Evolutionary conservation across 1,140 invertebrate species (phyloP).

Genomic region (Atta cephalotes): DNA sequence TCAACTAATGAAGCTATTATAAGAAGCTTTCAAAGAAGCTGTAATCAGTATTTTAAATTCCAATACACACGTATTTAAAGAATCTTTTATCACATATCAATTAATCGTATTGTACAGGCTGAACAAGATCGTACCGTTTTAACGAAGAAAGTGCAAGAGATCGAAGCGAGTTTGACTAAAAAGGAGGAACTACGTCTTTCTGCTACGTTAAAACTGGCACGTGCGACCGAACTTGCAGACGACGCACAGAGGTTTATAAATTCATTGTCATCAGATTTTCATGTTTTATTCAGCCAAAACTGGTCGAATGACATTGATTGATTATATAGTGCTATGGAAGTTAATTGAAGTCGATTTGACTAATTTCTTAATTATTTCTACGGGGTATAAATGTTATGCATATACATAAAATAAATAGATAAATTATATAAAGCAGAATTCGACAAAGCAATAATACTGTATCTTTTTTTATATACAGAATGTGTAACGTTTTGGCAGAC

Average conservation of each 20-base stretch:
- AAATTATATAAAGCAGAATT: background rate
- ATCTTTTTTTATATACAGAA: constrained; percentile 85
- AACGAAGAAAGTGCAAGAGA: constrained; percentile 92
- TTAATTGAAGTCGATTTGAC: no score
- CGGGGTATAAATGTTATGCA: background rate
- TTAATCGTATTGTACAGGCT: constrained; percentile 86
- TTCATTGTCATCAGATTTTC: background rate
- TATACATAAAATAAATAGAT: background rate
- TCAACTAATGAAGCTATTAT: no score
- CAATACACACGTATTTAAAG: background rate
- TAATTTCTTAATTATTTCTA: no score
- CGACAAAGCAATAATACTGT: constrained; percentile 18
- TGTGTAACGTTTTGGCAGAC: constrained; percentile 93
- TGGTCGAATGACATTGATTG: no score
- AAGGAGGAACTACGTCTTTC: constrained; percentile 92
- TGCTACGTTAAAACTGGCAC: constrained; percentile 91
- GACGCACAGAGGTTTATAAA: constrained; percentile 91
- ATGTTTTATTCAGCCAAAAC: background rate
- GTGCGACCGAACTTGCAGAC: constrained; percentile 93
- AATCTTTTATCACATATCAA: background rate
- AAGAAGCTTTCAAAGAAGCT: background rate
- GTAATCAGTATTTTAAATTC: background rate
- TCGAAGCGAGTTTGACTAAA: constrained; percentile 92
- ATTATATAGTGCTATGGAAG: no score
- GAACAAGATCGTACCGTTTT: constrained; percentile 92